Conservation (phyloP, 92 coral and sea anemone species). For the Heteractis magnifica region DNA sequence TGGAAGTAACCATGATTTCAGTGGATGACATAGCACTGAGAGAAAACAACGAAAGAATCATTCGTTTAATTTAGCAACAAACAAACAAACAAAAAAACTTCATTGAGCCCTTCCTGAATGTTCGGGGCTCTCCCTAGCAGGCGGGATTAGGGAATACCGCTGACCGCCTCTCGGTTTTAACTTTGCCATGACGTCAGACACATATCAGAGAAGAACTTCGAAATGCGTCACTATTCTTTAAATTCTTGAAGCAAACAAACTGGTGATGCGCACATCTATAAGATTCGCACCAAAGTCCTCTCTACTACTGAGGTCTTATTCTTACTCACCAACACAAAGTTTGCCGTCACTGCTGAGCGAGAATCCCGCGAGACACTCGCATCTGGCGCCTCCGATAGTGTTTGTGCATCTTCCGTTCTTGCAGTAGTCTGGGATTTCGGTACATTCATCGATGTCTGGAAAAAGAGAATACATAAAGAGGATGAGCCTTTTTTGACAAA, state of each 20-base stretch:
- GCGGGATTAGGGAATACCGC: no score
- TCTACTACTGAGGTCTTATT: neutral
- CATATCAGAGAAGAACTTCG: neutral
- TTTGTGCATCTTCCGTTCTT: constrained; percentile 85
- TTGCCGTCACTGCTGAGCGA: constrained; percentile 61
- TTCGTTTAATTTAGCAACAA: no score
- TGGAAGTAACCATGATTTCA: no score
- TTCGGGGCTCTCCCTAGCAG: no score
- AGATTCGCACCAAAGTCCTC: no score
- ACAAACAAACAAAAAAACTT: no score
- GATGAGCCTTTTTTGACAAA: neutral
- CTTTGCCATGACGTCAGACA: neutral
- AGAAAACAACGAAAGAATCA: no score
- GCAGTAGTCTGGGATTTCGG: constrained; percentile 77
- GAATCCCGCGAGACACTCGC: constrained; percentile 86
- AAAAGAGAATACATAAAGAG: neutral
- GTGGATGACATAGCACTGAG: no score
- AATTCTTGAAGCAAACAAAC: neutral
- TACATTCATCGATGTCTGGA: constrained; percentile 83
- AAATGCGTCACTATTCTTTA: neutral
- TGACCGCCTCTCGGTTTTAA: no score
- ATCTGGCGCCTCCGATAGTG: constrained; percentile 93
- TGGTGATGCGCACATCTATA: neutral
- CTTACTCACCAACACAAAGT: constrained; percentile 70
- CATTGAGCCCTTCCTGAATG: no score